Percentiles rank a stretch among this genome's conserved stretches.
These are phyloP conservation scores for Plotosus lineatus DNA, from an alignment of 2,113 vertebrate genomes.

Conservation along the genomic window DNA sequence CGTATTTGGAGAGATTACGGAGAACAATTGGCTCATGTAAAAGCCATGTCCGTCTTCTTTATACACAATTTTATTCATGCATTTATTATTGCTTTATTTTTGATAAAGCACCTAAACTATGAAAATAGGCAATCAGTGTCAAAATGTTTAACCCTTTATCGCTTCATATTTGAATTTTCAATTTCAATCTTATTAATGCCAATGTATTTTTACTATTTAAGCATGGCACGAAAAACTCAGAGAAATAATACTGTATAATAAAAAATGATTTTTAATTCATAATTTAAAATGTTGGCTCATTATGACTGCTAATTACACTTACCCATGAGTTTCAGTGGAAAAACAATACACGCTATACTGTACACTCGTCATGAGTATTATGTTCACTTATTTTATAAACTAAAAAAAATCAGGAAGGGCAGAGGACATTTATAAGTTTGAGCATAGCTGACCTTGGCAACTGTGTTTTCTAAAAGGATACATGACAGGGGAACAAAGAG, in stretches of 20 bases:
- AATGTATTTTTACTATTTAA: background rate
- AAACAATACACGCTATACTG: background rate
- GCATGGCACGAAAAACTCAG: background rate
- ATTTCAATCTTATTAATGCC: background rate
- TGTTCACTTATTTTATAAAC: background rate
- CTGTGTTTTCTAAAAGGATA: constrained; percentile 38
- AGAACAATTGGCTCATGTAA: background rate
- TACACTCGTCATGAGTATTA: background rate
- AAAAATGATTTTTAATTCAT: background rate
- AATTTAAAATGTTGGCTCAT: background rate
- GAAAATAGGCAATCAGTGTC: background rate
- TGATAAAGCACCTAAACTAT: background rate
- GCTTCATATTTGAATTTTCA: background rate
- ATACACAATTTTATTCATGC: background rate
- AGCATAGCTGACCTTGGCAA: constrained; percentile 25
- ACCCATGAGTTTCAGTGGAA: background rate
- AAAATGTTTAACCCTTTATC: background rate
- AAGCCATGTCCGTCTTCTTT: background rate
- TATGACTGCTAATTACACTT: background rate
- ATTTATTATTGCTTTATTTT: background rate
- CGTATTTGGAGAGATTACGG: background rate
- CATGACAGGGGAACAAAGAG: constrained; percentile 31
- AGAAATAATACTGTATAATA: no score
- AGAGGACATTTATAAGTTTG: constrained; percentile 20
- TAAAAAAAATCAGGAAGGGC: background rate